Percentiles rank a stretch among this genome's conserved stretches.
phyloP scores from a whole-genome alignment of 1,140 invertebrate genomes.

The Brachionus koreanus region DNA sequence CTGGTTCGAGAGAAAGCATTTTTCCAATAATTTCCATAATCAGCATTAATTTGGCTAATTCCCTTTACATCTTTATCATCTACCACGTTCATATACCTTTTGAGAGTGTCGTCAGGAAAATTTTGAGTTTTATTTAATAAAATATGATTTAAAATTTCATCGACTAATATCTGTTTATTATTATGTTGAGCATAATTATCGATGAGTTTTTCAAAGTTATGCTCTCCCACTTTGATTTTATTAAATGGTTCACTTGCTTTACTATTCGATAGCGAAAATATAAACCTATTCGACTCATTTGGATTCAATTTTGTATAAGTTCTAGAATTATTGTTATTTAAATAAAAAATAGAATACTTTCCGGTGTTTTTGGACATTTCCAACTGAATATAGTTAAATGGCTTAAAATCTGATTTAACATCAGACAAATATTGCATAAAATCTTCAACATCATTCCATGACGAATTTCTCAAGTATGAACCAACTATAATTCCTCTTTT shows the following conservation, averaged over 20 bases:
- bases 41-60: constrained; percentile 17
- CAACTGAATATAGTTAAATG: constrained; percentile 36
- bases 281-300: background rate
- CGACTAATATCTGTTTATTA: background rate
- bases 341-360: constrained; percentile 20
- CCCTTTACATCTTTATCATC: constrained; percentile 11
- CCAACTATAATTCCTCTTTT: constrained; percentile 11
- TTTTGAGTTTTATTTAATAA: constrained; percentile 3
- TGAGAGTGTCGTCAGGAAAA: constrained; percentile 1
- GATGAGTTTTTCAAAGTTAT: background rate
- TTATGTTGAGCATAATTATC: background rate
- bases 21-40: constrained; percentile 44
- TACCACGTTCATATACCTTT: background rate
- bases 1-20: constrained; percentile 34
- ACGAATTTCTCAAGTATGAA: constrained; percentile 14
- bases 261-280: constrained; percentile 32
- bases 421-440: background rate
- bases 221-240: background rate
- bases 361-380: constrained; percentile 18
- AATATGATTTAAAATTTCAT: background rate
- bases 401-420: constrained; percentile 31
- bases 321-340: constrained; percentile 29
- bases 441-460: background rate
- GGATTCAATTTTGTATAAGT: background rate
- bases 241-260: constrained; percentile 8